These are phyloP conservation scores for Nerophis ophidion DNA, from an alignment of 2,113 vertebrate species.

Conservation along the genomic window DNA sequence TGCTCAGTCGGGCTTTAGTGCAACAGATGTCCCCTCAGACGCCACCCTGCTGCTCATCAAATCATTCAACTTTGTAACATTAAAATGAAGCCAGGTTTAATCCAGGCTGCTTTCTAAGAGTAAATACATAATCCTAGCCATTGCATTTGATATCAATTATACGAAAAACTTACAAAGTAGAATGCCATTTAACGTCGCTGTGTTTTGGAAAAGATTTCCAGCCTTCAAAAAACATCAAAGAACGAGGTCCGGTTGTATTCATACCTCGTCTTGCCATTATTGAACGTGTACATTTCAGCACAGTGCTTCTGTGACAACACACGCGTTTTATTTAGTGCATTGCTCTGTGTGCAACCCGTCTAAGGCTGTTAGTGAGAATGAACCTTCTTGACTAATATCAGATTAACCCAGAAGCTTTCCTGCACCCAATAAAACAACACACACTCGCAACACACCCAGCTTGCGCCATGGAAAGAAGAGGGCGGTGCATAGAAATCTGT, in stretches of 20 bases:
- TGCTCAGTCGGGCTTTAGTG: conserved; percentile 50
- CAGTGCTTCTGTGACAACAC: conserved; percentile 17
- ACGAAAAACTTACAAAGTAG: no score
- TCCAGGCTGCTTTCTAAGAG: no score
- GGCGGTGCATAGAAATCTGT: background rate
- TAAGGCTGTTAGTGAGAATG: conserved; percentile 61
- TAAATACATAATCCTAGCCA: no score
- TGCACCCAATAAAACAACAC: conserved; percentile 30
- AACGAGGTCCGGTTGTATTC: background rate
- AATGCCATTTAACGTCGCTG: no score
- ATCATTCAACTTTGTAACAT: conserved; percentile 16
- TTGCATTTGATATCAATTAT: no score
- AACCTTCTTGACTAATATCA: conserved; percentile 68
- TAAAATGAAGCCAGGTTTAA: no score
- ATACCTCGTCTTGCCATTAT: background rate
- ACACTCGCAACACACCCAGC: background rate
- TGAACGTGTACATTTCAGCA: conserved; percentile 8
- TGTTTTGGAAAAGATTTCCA: no score
- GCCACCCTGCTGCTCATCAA: conserved; percentile 18
- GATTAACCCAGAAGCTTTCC: conserved; percentile 68
- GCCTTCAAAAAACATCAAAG: no score
- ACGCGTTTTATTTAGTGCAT: conserved; percentile 42
- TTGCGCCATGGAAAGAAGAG: background rate
- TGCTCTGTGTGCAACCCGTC: conserved; percentile 48
- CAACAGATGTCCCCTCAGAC: conserved; percentile 59